Evolutionary conservation across 2,797 vertebrate species (phyloP).

Genomic region (Melanotaenia trifasciata): DNA sequence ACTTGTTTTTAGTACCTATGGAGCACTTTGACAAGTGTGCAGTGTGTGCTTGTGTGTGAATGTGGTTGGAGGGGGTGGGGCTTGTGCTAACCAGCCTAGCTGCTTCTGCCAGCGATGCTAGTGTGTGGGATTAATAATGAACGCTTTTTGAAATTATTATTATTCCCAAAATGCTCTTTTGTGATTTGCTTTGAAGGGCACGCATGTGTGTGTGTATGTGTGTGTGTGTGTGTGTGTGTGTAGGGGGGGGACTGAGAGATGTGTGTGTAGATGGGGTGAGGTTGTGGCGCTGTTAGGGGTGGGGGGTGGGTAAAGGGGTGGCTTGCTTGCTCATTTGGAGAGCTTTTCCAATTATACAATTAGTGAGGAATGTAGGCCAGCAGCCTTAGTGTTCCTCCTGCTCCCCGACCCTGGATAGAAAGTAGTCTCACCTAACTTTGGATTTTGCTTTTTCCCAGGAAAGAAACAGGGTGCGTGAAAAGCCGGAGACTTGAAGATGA

Average conservation of each 20-base stretch:
- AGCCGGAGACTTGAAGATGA: not conserved
- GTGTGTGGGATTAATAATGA: slow-evolving; percentile 83
- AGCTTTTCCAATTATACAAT: slow-evolving; percentile 90
- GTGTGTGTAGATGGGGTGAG: not conserved
- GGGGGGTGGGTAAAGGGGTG: slow-evolving; percentile 47
- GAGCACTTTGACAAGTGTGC: slow-evolving; percentile 6
- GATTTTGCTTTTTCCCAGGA: slow-evolving; percentile 35
- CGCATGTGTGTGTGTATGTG: slow-evolving; percentile 46
- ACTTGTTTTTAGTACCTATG: no score
- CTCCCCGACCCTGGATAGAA: slow-evolving; percentile 76
- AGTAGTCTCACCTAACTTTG: slow-evolving; percentile 60
- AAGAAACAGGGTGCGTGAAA: not conserved
- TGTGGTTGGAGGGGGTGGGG: not conserved
- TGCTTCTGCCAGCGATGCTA: slow-evolving; percentile 62
- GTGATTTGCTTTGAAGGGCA: slow-evolving; percentile 86
- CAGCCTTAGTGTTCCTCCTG: slow-evolving; percentile 79
- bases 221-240: not conserved
- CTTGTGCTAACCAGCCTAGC: slow-evolving; percentile 59
- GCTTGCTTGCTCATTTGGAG: slow-evolving; percentile 85
- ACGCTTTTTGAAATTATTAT: slow-evolving; percentile 85
- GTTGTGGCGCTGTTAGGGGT: slow-evolving; percentile 43
- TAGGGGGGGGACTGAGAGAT: slow-evolving; percentile 38
- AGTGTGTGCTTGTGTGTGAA: slow-evolving; percentile 7
- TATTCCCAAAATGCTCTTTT: slow-evolving; percentile 89
- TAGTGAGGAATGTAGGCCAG: slow-evolving; percentile 89